Percentiles rank a stretch among this genome's conserved stretches.
Conservation (phyloP, 2,797 vertebrate species). For the Pantherophis alleghaniensis region DNA sequence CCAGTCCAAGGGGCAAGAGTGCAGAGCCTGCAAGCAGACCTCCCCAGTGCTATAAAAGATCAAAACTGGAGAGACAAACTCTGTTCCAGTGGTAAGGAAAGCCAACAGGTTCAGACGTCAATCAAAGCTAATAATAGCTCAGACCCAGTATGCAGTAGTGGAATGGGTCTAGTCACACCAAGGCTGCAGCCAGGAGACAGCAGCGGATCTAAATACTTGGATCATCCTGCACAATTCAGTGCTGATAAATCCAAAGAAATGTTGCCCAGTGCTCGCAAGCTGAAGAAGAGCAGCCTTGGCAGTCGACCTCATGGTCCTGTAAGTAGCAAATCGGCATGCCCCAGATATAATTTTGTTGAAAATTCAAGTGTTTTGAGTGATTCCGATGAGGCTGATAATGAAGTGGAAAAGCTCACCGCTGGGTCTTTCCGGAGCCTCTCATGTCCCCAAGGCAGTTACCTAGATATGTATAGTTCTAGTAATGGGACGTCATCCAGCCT, state of each 20-base stretch:
- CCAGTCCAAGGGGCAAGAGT: not conserved
- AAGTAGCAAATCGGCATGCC: conserved; percentile 44
- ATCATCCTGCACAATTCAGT: conserved; percentile 59
- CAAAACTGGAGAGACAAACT: conserved; percentile 59
- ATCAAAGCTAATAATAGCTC: conserved; percentile 87
- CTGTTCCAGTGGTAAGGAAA: conserved; percentile 75
- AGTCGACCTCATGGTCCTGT: conserved; percentile 39
- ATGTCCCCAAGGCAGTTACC: conserved; percentile 74
- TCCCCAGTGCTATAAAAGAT: conserved; percentile 65
- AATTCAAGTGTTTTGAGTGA: conserved; percentile 81
- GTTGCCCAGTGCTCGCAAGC: conserved; percentile 53
- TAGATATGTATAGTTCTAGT: conserved; percentile 85
- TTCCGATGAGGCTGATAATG: conserved; percentile 82
- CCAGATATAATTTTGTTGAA: conserved; percentile 62
- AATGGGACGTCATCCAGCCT: conserved; percentile 78
- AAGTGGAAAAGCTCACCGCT: conserved; percentile 84
- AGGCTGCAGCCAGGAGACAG: conserved; percentile 74
- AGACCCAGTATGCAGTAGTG: conserved; percentile 70
- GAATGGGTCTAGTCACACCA: conserved; percentile 76
- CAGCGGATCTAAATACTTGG: conserved; percentile 75
- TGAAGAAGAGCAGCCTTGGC: conserved; percentile 63
- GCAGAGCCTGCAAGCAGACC: conserved; percentile 33
- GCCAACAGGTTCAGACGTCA: conserved; percentile 88
- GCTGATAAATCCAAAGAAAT: conserved; percentile 33
- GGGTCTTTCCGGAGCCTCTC: conserved; percentile 79